Percentiles rank a stretch among this genome's conserved stretches.
Evolutionary conservation across 1,140 invertebrate species (phyloP).

Genomic region (Sarcophaga peregrina): DNA sequence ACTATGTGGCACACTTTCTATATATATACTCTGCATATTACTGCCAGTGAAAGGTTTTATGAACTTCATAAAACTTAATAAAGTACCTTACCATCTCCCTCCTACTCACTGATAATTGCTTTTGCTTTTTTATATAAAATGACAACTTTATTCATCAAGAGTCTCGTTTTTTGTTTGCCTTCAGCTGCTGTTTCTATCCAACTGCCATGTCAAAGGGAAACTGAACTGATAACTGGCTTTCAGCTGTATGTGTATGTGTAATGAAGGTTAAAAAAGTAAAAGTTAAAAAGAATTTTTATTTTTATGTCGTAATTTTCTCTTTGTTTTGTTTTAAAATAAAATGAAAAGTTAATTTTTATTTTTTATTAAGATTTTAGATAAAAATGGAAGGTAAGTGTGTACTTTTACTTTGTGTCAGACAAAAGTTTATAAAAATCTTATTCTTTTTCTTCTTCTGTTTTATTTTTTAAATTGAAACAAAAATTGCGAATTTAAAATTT

Average conservation of each 20-base stretch:
- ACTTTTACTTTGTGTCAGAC: no score
- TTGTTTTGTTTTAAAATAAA: background rate
- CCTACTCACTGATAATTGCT: background rate
- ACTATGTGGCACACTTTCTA: no score
- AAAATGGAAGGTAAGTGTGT: background rate
- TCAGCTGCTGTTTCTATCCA: no score
- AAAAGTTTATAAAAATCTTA: no score
- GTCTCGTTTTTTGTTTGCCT: background rate
- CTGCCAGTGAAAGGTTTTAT: no score
- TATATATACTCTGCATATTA: no score
- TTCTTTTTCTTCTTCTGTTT: no score
- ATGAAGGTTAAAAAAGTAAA: conserved; percentile 12
- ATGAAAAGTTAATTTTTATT: conserved; percentile 15
- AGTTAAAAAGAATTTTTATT: background rate
- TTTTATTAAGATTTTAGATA: conserved; percentile 10
- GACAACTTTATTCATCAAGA: background rate
- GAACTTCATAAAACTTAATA: background rate
- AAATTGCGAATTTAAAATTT: no score
- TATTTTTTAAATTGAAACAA: no score
- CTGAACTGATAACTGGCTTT: background rate
- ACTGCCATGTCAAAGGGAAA: background rate
- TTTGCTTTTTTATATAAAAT: background rate
- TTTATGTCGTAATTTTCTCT: no score
- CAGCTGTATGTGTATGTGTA: background rate
- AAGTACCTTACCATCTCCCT: background rate